phyloP scores from a whole-genome alignment of 2,888 invertebrate species.

The Trichopoda pennipes region DNA sequence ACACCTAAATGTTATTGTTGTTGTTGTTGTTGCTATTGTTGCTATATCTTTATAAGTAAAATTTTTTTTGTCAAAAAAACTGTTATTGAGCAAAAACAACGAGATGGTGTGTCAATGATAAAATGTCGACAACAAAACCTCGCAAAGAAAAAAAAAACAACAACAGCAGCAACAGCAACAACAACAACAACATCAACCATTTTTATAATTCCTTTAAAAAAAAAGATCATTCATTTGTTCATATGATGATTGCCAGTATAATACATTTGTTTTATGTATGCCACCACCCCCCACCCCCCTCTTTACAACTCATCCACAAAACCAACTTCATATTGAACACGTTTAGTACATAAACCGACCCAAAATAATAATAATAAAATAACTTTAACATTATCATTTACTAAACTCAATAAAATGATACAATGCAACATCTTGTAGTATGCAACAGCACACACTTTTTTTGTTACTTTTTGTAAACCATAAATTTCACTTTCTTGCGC shows the following conservation, averaged over 20 bases:
- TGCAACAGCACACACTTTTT: conserved; percentile 32
- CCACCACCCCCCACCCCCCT: too few relatives aligned
- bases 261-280: conserved; percentile 45
- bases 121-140: conserved; percentile 39
- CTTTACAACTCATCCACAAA: too few relatives aligned
- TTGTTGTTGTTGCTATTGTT: conserved; percentile 8
- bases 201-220: conserved; percentile 44
- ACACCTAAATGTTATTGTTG: background rate
- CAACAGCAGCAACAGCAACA: too few relatives aligned
- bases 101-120: conserved; percentile 64
- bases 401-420: conserved; percentile 31
- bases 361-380: conserved; percentile 23
- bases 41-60: conserved; percentile 1
- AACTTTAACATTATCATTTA: conserved; percentile 28
- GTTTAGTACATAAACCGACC: conserved; percentile 61
- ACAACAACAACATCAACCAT: too few relatives aligned
- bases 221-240: conserved; percentile 54
- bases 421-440: conserved; percentile 7
- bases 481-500: conserved; percentile 65
- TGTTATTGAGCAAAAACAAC: conserved; percentile 55
- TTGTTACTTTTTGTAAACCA: conserved; percentile 7
- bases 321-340: conserved; percentile 56
- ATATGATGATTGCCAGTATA: background rate
- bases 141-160: conserved; percentile 27
- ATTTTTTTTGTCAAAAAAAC: conserved; percentile 52